Base-by-base conservation (phyloP, 2,888 invertebrate genomes). In the Cactoblastis cactorum region DNA sequence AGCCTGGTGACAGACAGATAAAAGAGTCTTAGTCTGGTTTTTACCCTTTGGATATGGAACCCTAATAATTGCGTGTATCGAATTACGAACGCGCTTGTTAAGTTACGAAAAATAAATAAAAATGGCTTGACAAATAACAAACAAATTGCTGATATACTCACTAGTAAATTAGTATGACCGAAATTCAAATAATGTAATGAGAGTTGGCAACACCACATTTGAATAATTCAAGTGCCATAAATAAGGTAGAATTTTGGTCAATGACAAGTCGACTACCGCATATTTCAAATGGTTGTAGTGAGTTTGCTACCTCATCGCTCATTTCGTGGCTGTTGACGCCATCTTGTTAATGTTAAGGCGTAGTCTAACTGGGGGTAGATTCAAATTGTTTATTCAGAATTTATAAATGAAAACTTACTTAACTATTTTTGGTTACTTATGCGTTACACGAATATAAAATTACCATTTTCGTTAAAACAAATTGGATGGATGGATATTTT, bases 191-290 rank as follows among this genome's bases (percentile, higher is more conserved):
- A 48, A 15, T 12, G 33, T 43, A 38, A 45, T 49, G 28, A 14
- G 22, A 14, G 45, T 47, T 37, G 22, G 49, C 33, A 15, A 38
- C 37, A 47, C 17, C 19, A n/a, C 35, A 12, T 49, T 43, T 33
- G 14, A 39, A 12, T 39, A 52, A 48, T 49, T 22, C 38, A 50
- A 8, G 18, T 54, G 52, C 50, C 49, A 45, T 45, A 54, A 57
- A 37, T 47, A 22, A 47, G 0, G 5, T 46, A 14, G 33, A 46
- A 46, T 46, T 45, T 46, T 46, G 33, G 18, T 34, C 45, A 46
- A 22, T 34, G 45, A 17, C 45, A 34, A 19, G 15, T 1, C 33
- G 14, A 34, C 45, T 46, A 15, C 45, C 45, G 45, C 34, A 50
- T 50, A 35, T 37, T 43, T 43, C 1, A 45, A 15, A 24, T 18